phyloP scores from a whole-genome alignment of 2,113 vertebrate species.

The Panthera uncia region DNA sequence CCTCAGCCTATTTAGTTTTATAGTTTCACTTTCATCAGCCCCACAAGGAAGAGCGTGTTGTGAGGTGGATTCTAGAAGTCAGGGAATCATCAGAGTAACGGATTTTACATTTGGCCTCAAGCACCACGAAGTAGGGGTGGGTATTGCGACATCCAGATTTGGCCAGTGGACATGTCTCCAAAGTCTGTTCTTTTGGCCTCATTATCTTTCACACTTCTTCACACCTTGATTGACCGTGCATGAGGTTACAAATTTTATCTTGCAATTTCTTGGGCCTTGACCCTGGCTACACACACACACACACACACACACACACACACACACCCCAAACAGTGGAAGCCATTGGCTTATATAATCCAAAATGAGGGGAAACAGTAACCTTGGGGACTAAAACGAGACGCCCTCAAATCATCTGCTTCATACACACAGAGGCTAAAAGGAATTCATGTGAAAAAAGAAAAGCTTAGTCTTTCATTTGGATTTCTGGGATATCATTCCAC shows the following conservation, averaged over 20 bases:
- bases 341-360: neutral
- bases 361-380: neutral
- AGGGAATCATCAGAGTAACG: neutral
- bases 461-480: neutral
- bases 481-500: neutral
- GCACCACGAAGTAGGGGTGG: neutral
- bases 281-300: neutral
- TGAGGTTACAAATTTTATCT: neutral
- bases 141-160: neutral
- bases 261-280: neutral
- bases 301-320: neutral
- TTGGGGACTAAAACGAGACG: neutral
- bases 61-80: neutral
- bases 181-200: neutral
- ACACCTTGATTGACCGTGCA: neutral
- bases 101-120: neutral
- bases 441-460: neutral
- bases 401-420: neutral
- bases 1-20: neutral
- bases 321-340: neutral
- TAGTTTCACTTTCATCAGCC: neutral
- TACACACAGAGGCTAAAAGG: neutral
- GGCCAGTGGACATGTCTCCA: neutral
- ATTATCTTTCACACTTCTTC: neutral
- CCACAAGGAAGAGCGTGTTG: neutral